Percentiles rank a stretch among this genome's conserved stretches.
Evolutionary conservation across 2,113 vertebrate genomes (phyloP).

Genomic region (Gambusia affinis): DNA sequence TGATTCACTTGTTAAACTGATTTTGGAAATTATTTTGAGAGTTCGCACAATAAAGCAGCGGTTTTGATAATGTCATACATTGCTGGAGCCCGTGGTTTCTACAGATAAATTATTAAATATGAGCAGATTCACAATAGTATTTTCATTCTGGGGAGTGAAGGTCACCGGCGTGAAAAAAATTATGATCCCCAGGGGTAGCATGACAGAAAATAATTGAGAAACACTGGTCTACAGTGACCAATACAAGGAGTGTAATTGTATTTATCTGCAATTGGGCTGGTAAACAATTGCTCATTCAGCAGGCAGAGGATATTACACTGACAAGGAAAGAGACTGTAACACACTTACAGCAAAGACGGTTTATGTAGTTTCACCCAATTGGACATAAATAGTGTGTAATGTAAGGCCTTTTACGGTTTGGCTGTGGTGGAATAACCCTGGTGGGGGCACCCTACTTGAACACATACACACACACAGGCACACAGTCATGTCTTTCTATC

Average conservation of each 20-base stretch:
- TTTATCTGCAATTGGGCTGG: constrained; percentile 66
- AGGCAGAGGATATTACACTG: constrained; percentile 11
- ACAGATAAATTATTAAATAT: no score
- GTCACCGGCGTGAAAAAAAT: no score
- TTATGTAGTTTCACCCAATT: constrained; percentile 73
- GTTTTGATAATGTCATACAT: no score
- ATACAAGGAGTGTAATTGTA: constrained; percentile 58
- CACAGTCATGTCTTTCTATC: no score
- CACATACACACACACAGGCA: constrained; percentile 32
- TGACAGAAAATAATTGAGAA: no score
- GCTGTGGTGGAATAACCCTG: constrained; percentile 53
- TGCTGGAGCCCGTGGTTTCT: no score
- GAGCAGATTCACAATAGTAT: no score
- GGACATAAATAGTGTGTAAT: constrained; percentile 70
- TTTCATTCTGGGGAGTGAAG: no score
- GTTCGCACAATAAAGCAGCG: no score
- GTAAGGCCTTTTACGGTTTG: constrained; percentile 57
- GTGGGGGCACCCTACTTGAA: constrained; percentile 39
- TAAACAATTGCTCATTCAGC: constrained; percentile 54
- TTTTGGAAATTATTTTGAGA: no score
- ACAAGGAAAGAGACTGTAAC: constrained; percentile 27
- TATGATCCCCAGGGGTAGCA: no score
- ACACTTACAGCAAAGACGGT: constrained; percentile 57
- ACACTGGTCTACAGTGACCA: constrained; percentile 45
- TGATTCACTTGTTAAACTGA: no score